phyloP scores from a whole-genome alignment of 2,888 invertebrate genomes.

The Drosophila aldrichi region DNA sequence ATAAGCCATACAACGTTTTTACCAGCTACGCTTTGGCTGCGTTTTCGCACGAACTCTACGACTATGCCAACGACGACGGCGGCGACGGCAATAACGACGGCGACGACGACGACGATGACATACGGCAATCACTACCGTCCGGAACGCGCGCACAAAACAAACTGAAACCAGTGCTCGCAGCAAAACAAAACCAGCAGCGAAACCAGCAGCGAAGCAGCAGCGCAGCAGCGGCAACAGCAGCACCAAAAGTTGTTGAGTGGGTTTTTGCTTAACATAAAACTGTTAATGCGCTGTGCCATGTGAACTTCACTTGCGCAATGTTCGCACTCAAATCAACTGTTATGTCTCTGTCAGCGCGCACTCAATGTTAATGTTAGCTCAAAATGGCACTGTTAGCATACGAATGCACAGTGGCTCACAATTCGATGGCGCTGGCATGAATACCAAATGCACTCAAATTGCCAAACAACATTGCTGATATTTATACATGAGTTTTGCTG shows the following conservation, averaged over 20 bases:
- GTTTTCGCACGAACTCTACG: constrained; percentile 51
- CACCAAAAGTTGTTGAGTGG: constrained; percentile 42
- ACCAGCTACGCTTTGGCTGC: constrained; percentile 56
- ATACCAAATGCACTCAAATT: neutral
- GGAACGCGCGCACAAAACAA: constrained; percentile 68
- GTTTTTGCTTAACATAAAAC: constrained; percentile 41
- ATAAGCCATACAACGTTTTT: constrained; percentile 49
- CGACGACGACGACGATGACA: constrained; percentile 32
- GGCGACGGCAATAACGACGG: constrained; percentile 32
- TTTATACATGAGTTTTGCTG: neutral
- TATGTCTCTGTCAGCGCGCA: neutral
- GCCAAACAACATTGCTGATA: neutral
- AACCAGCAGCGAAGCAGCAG: neutral
- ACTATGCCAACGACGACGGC: constrained; percentile 38
- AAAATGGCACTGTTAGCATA: constrained; percentile 38
- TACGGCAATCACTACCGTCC: constrained; percentile 51
- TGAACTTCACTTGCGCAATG: constrained; percentile 26
- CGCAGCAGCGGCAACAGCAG: neutral
- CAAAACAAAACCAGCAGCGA: constrained; percentile 38
- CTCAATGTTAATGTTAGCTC: constrained; percentile 49
- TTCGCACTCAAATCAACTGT: constrained; percentile 21
- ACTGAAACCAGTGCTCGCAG: constrained; percentile 45
- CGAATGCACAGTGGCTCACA: constrained; percentile 28
- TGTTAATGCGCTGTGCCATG: constrained; percentile 37
- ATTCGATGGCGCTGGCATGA: neutral